Evolutionary conservation across 1,140 invertebrate species (phyloP).

Genomic region (Drosophila pandora): DNA sequence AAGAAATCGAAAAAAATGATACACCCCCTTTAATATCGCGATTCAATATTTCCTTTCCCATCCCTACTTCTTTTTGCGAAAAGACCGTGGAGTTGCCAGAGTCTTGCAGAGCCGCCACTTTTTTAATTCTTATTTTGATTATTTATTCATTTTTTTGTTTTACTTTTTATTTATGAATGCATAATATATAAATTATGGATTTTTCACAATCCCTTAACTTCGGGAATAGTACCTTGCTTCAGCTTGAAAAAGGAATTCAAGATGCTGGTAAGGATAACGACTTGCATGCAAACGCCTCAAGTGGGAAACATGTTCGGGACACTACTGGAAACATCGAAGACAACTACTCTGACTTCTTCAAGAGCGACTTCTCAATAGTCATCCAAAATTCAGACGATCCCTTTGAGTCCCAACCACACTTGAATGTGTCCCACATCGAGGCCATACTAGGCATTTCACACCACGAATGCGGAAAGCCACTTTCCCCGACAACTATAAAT

Average conservation of each 20-base stretch:
- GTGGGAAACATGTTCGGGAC: not conserved
- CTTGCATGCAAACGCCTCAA: constrained; percentile 27
- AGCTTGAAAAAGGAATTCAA: constrained; percentile 59
- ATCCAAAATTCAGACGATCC: not conserved
- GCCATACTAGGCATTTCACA: constrained; percentile 13
- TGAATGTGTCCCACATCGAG: constrained; percentile 56
- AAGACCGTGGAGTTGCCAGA: constrained; percentile 16
- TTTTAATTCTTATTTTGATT: constrained; percentile 16
- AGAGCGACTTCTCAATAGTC: constrained; percentile 54
- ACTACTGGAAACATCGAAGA: constrained; percentile 20
- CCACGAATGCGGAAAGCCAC: not conserved
- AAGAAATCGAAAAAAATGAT: not conserved
- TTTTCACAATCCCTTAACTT: constrained; percentile 78
- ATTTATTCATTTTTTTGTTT: constrained; percentile 12
- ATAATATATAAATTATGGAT: constrained; percentile 42
- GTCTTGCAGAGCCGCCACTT: not conserved
- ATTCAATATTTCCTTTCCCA: not conserved
- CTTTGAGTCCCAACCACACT: constrained; percentile 1
- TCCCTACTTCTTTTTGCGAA: not conserved
- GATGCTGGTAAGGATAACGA: constrained; percentile 14
- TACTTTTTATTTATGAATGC: constrained; percentile 3
- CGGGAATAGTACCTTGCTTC: constrained; percentile 74
- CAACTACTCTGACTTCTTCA: constrained; percentile 61
- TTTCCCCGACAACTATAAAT: constrained; percentile 34
- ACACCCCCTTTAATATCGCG: not conserved